Conservation (phyloP, 2,888 invertebrate species). For the Craniophora ligustri region DNA sequence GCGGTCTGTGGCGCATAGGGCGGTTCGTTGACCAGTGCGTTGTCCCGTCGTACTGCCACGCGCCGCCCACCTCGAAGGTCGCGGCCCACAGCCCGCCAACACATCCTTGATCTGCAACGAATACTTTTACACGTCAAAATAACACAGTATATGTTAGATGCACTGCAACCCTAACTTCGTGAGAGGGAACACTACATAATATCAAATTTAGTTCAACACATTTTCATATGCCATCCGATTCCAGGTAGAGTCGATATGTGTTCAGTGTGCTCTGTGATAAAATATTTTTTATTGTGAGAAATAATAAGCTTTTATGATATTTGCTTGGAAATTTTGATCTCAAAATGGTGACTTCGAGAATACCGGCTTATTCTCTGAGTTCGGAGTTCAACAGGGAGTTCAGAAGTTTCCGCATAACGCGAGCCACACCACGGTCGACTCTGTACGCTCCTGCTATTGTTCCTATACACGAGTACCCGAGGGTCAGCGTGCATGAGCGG, state of each 20-base stretch:
- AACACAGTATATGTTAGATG: constrained; percentile 18
- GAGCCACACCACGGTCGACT: constrained; percentile 85
- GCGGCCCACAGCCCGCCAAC: constrained; percentile 75
- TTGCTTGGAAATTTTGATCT: constrained; percentile 85
- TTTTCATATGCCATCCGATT: constrained; percentile 61
- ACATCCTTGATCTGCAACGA: constrained; percentile 63
- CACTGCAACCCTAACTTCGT: background rate
- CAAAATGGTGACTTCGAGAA: constrained; percentile 90
- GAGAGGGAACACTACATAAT: constrained; percentile 3
- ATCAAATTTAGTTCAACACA: constrained; percentile 66
- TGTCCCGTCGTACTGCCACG: constrained; percentile 78
- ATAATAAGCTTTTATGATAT: constrained; percentile 63
- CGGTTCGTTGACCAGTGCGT: constrained; percentile 88
- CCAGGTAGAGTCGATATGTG: constrained; percentile 87
- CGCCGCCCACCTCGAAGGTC: constrained; percentile 85
- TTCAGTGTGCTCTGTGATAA: constrained; percentile 82
- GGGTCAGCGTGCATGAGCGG: constrained; percentile 88
- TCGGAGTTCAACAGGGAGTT: constrained; percentile 90
- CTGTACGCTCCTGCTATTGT: constrained; percentile 87
- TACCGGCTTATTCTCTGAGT: constrained; percentile 90
- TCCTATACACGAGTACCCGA: constrained; percentile 89
- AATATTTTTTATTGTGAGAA: constrained; percentile 76
- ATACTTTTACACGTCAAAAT: constrained; percentile 44
- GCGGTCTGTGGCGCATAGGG: constrained; percentile 72
- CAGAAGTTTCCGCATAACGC: constrained; percentile 88